These are phyloP conservation scores for Parazoanthus swiftii DNA, from an alignment of 92 coral and sea anemone species.

Conservation along the genomic window DNA sequence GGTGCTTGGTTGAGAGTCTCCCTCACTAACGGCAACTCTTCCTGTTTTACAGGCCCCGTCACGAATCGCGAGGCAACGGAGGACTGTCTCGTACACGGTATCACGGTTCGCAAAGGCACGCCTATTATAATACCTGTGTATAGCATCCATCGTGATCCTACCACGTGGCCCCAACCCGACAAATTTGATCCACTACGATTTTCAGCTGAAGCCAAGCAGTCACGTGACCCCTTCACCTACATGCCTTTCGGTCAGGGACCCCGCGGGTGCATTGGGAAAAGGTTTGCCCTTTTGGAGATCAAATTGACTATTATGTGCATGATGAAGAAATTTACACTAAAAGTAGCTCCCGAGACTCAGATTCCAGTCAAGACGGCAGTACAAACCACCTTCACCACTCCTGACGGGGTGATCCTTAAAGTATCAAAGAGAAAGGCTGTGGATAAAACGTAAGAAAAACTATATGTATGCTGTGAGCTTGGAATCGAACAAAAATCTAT, in stretches of 20 bases:
- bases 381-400: not conserved
- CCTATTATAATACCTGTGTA: not conserved
- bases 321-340: not conserved
- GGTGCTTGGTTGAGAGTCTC: no score
- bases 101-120: not conserved
- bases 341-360: not conserved
- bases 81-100: not conserved
- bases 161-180: not conserved
- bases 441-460: not conserved
- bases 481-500: not conserved
- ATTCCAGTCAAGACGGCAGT: not conserved
- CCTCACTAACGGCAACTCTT: no score
- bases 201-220: not conserved
- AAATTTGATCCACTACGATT: not conserved
- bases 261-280: not conserved
- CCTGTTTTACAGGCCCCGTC: not conserved
- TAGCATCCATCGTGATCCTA: slow-evolving; percentile 8
- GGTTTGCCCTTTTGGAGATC: not conserved
- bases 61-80: not conserved
- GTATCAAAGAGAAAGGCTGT: not conserved
- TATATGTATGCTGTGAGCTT: not conserved
- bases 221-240: not conserved
- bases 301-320: not conserved
- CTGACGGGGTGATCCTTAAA: not conserved
- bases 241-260: slow-evolving; percentile 16